Percentiles rank a stretch among this genome's conserved stretches.
Conservation (phyloP, 1,140 invertebrate genomes). For the Hirudo medicinalis region DNA sequence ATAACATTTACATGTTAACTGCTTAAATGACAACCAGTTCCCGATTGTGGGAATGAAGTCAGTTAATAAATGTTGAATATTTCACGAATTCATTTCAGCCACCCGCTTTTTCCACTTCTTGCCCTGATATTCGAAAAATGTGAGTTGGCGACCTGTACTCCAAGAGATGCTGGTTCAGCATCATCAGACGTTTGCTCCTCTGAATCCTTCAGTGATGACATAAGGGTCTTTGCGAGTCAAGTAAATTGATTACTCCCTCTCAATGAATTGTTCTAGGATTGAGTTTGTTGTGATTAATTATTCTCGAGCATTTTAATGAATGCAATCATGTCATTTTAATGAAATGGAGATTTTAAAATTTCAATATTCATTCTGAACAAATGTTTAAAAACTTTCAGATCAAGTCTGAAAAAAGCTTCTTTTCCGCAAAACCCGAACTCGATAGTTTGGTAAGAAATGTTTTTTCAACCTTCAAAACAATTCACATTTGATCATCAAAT, state of each 20-base stretch:
- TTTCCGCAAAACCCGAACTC: slow-evolving; percentile 41
- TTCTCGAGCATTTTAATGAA: too few species aligned
- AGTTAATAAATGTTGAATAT: too few species aligned
- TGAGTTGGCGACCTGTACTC: slow-evolving; percentile 96
- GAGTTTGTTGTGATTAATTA: too few species aligned
- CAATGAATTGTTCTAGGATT: too few species aligned
- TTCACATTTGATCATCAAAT: too few species aligned
- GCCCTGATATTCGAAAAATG: slow-evolving; percentile 99
- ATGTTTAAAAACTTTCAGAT: slow-evolving; percentile 29
- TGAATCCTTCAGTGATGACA: slow-evolving; percentile 97
- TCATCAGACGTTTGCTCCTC: slow-evolving; percentile 82
- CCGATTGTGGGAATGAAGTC: too few species aligned
- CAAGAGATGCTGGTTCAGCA: slow-evolving; percentile 83
- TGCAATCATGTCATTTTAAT: too few species aligned
- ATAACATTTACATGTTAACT: too few species aligned
- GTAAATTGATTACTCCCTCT: slow-evolving; percentile 42
- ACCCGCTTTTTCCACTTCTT: slow-evolving; percentile 93
- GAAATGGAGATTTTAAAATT: too few species aligned
- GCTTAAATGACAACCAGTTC: too few species aligned
- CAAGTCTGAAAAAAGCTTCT: slow-evolving; percentile 38
- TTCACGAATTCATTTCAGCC: slow-evolving; percentile 48
- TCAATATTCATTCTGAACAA: too few species aligned
- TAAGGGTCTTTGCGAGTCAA: slow-evolving; percentile 96
- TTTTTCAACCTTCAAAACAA: too few species aligned
- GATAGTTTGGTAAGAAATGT: slow-evolving; percentile 39